phyloP scores from a whole-genome alignment of 1,140 invertebrate species.

The Drosophila arawakana region DNA sequence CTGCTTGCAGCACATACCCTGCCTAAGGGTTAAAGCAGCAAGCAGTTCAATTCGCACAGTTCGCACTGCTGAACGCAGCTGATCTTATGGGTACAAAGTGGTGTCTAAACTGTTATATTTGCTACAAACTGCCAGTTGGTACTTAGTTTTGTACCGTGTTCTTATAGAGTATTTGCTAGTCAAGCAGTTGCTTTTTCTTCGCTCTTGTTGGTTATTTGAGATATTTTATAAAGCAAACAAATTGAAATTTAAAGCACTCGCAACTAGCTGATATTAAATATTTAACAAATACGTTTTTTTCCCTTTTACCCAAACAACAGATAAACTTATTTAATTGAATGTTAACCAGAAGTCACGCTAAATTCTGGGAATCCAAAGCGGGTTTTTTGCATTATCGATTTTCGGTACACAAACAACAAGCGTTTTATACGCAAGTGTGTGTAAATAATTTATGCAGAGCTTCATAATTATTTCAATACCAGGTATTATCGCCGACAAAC shows the following conservation, averaged over 20 bases:
- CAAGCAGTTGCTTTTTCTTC: neutral
- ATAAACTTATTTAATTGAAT: constrained; percentile 5
- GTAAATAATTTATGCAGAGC: neutral
- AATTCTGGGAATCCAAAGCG: neutral
- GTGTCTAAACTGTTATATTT: too few species aligned
- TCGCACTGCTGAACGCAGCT: too few species aligned
- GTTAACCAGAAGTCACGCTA: constrained; percentile 16
- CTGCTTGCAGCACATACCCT: neutral
- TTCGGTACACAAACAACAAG: neutral
- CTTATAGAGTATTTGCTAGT: neutral
- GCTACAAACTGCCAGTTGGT: too few species aligned
- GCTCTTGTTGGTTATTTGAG: neutral
- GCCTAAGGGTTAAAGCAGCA: neutral
- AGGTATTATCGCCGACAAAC: neutral
- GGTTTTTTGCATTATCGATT: constrained; percentile 39
- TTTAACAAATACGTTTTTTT: neutral
- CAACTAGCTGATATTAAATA: constrained; percentile 5
- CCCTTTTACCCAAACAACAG: neutral
- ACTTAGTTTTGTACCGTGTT: neutral
- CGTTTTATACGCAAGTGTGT: too few species aligned
- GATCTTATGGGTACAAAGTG: too few species aligned
- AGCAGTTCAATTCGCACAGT: too few species aligned
- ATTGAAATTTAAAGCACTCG: constrained; percentile 9
- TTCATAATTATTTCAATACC: constrained; percentile 6
- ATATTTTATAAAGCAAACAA: constrained; percentile 10